Base-by-base conservation (phyloP, 2,888 invertebrate species). In the Philereme transversata region DNA sequence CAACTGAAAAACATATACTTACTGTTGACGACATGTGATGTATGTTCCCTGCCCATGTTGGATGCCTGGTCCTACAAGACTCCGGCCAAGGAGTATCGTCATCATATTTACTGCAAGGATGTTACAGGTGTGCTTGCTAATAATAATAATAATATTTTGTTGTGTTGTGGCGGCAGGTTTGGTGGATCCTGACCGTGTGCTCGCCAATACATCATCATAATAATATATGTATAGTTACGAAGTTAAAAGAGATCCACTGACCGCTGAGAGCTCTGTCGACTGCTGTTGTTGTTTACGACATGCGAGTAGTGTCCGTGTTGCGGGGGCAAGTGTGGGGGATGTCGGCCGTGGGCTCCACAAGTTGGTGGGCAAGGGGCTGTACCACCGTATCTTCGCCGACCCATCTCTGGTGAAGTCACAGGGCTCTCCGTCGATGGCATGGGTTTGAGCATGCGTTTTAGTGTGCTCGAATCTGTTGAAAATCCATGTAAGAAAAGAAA, bases 401-500 rank as follows among this genome's bases (percentile, higher is more conserved):
- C 96, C 96, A 97, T 97, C 92, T 97, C 97, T 10, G 97, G 97
- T 59, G 97, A 97, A 51, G 97, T 97, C 54, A 96, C 97, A 1
- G 97, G 97, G 79, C 97, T 97, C 82, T 97, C 97, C 60, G 96
- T 95, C 72, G 97, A 97, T 34, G 98, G 97, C 95, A 99, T 97
- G 52, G 98, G 98, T 81, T 98, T 98, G 74, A 99, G 93, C 97
- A 99, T 98, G 69, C 97, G 95, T 86, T 98, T 98, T 74, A 99
- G 93, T 6, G 98, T 98, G 81, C 95, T 96, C 78, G 96, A 96
- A 86, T 97, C 97, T 87, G 96, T 5, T 40, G 9, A 38, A 4
- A 45, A 22, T 22, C 22, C 22, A 22, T 22, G 22, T 22, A 22
- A 22, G 22, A 22, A 22, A 22, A 22, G 22, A 22, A 22, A 22